phyloP scores from a whole-genome alignment of 2,888 invertebrate species.

The Napeogenes inachia region DNA sequence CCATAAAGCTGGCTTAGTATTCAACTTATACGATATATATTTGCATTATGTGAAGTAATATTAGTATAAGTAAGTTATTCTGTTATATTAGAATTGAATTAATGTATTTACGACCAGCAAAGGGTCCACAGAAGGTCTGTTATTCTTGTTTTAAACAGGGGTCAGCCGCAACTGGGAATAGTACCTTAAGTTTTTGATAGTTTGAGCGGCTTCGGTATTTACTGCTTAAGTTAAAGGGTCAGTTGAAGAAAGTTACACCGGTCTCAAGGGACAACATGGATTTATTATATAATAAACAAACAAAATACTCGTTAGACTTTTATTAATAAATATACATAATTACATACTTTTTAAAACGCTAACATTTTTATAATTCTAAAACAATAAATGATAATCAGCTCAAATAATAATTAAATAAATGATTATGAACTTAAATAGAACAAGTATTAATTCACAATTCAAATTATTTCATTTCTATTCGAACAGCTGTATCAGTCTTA shows the following conservation, averaged over 20 bases:
- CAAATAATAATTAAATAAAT: too few relatives aligned
- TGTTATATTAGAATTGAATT: constrained; percentile 42
- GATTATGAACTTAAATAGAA: too few relatives aligned
- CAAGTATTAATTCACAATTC: not conserved
- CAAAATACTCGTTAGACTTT: not conserved
- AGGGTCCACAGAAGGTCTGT: constrained; percentile 49
- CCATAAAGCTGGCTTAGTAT: too few relatives aligned
- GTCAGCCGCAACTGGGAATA: constrained; percentile 62
- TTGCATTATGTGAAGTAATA: not conserved
- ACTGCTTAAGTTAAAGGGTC: constrained; percentile 73
- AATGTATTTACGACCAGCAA: constrained; percentile 39
- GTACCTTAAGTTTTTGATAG: constrained; percentile 73
- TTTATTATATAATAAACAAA: constrained; percentile 10
- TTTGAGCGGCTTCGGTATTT: constrained; percentile 72
- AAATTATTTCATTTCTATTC: constrained; percentile 13
- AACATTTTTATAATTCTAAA: too few relatives aligned
- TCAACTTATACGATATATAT: not conserved
- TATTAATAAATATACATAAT: too few relatives aligned
- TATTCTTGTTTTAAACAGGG: constrained; percentile 54
- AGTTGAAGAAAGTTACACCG: constrained; percentile 52
- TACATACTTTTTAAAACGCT: too few relatives aligned
- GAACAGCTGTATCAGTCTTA: constrained; percentile 36
- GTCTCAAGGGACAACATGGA: constrained; percentile 49
- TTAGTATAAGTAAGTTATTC: constrained; percentile 15
- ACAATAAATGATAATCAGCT: too few relatives aligned